Evolutionary conservation across 2,113 vertebrate species (phyloP).

Genomic region (Tachycineta bicolor): DNA sequence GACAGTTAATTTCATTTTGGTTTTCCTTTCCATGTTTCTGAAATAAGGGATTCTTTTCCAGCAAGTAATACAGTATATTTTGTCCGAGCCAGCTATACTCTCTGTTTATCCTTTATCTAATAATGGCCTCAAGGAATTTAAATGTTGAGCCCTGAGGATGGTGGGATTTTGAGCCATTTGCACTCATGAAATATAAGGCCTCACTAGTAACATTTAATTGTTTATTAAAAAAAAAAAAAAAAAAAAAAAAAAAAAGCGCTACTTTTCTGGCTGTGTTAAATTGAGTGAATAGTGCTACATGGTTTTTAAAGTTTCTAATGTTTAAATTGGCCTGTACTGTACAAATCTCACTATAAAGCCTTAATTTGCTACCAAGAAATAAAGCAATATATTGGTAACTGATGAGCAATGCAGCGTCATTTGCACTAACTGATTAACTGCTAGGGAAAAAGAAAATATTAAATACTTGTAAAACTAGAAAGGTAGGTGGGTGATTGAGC

Average conservation of each 20-base stretch:
- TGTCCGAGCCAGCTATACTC: background rate
- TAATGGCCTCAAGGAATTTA: background rate
- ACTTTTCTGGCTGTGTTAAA: conserved; percentile 72
- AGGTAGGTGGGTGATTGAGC: background rate
- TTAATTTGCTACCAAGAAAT: conserved; percentile 84
- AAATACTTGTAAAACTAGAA: background rate
- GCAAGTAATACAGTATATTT: background rate
- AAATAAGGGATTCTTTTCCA: background rate
- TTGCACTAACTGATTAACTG: background rate
- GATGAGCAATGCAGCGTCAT: background rate
- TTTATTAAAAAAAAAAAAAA: conserved; percentile 47
- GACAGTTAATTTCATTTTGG: background rate
- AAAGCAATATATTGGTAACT: conserved; percentile 81
- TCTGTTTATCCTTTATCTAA: background rate
- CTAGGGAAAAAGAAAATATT: background rate
- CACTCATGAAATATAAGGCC: conserved; percentile 57
- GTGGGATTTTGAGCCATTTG: conserved; percentile 62
- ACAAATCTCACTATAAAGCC: conserved; percentile 79
- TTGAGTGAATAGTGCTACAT: conserved; percentile 64
- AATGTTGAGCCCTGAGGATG: conserved; percentile 26
- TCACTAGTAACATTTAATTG: conserved; percentile 58
- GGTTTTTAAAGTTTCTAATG: conserved; percentile 70
- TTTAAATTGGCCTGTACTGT: conserved; percentile 79
- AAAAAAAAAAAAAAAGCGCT: conserved; percentile 38
- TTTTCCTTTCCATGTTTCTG: conserved; percentile 23